Evolutionary conservation across 2,888 invertebrate species (phyloP).

Genomic region (Phorcus lineatus): DNA sequence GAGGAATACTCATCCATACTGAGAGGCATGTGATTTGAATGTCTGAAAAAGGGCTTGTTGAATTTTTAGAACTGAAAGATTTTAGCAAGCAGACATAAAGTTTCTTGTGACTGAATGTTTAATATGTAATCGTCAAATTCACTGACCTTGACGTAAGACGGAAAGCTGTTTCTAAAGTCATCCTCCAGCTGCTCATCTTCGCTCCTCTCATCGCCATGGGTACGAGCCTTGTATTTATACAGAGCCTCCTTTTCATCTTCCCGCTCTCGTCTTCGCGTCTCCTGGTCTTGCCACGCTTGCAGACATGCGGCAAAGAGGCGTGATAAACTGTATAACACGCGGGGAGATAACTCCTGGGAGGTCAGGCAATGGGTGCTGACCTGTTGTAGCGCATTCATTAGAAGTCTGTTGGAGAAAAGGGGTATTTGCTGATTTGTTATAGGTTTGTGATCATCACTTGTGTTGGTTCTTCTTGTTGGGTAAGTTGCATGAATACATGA

Average conservation of each 20-base stretch:
- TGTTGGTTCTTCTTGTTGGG: too few relatives aligned
- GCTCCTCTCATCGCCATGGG: constrained; percentile 71
- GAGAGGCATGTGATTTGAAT: too few relatives aligned
- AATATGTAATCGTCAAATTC: too few relatives aligned
- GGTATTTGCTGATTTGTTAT: too few relatives aligned
- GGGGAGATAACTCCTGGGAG: constrained; percentile 56
- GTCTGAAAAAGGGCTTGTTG: too few relatives aligned
- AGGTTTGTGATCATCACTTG: too few relatives aligned
- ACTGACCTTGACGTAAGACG: constrained; percentile 73
- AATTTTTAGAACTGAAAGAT: too few relatives aligned
- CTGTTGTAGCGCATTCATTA: constrained; percentile 81
- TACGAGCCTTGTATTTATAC: constrained; percentile 68
- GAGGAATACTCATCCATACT: too few relatives aligned
- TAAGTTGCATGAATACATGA: too few relatives aligned
- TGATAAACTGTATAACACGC: constrained; percentile 51
- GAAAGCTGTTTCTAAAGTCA: constrained; percentile 73
- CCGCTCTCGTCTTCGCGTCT: constrained; percentile 81
- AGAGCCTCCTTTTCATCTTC: constrained; percentile 86
- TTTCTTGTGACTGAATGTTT: too few relatives aligned
- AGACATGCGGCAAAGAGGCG: constrained; percentile 78
- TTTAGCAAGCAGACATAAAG: too few relatives aligned
- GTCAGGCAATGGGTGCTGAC: constrained; percentile 82
- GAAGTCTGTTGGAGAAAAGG: constrained; percentile 49
- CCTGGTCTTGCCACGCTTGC: constrained; percentile 85
- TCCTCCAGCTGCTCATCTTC: constrained; percentile 73